phyloP scores from a whole-genome alignment of 2,113 vertebrate genomes.

The Nothoprocta pentlandii region DNA sequence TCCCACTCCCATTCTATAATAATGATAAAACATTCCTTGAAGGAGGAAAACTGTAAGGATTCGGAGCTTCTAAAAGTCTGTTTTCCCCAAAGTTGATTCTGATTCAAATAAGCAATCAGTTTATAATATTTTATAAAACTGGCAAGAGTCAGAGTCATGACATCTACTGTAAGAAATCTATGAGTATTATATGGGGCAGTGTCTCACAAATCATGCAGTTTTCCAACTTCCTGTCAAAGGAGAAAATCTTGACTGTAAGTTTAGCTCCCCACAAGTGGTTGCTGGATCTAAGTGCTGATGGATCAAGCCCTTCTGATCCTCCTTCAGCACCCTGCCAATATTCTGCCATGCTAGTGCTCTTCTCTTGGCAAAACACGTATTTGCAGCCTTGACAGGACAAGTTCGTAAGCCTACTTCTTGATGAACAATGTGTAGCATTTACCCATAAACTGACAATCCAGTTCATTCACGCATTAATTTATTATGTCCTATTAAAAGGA shows the following conservation, averaged over 20 bases:
- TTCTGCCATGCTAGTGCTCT: neutral
- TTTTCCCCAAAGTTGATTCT: neutral
- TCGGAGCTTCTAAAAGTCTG: neutral
- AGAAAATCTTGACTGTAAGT: constrained; percentile 41
- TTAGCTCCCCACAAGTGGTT: constrained; percentile 33
- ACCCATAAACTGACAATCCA: neutral
- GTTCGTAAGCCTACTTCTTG: neutral
- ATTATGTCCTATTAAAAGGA: neutral
- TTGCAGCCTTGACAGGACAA: neutral
- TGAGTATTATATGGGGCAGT: neutral
- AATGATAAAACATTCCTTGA: neutral
- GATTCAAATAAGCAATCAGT: neutral
- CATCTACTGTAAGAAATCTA: constrained; percentile 21
- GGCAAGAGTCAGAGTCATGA: neutral
- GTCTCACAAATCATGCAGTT: constrained; percentile 4
- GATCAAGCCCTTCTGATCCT: neutral
- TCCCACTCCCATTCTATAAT: neutral
- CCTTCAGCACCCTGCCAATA: neutral
- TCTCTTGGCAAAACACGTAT: neutral
- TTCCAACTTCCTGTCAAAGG: constrained; percentile 29
- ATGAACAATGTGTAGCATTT: neutral
- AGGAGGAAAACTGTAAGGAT: neutral
- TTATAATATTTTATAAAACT: neutral
- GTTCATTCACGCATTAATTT: neutral
- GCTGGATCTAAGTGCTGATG: neutral